Percentiles rank a stretch among this genome's conserved stretches.
phyloP scores from a whole-genome alignment of 2,888 invertebrate genomes.

The Petrolisthes cinctipes region DNA sequence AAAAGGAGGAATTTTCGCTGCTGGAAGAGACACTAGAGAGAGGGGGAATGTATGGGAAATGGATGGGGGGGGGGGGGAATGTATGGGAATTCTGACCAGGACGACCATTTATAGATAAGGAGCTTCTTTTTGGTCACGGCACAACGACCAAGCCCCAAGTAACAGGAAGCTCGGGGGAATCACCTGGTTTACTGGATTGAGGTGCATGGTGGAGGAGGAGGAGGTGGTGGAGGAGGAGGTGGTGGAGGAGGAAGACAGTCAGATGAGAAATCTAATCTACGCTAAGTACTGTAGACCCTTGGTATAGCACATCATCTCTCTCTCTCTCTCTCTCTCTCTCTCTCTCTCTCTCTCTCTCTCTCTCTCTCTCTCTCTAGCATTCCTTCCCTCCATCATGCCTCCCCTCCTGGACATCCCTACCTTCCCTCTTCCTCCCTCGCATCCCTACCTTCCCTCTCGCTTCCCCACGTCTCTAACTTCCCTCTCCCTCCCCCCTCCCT shows the following conservation, averaged over 20 bases:
- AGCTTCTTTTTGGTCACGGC: constrained; percentile 1
- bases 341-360: neutral
- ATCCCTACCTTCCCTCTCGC: neutral
- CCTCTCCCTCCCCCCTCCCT: neutral
- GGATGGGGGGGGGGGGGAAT: neutral
- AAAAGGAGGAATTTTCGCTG: too few relatives aligned
- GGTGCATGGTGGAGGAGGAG: too few relatives aligned
- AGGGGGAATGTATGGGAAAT: neutral
- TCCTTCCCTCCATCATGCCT: too few relatives aligned
- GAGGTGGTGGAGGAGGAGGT: too few relatives aligned
- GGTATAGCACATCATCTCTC: neutral
- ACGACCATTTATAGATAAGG: neutral
- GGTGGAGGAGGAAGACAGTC: too few relatives aligned
- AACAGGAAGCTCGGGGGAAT: constrained; percentile 2
- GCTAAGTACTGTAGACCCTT: too few relatives aligned
- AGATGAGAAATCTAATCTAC: too few relatives aligned
- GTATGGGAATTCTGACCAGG: neutral
- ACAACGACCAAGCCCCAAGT: neutral
- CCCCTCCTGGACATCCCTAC: too few relatives aligned
- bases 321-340: neutral
- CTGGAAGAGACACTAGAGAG: neutral
- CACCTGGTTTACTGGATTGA: neutral
- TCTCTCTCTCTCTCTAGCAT: neutral
- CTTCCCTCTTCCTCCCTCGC: neutral
- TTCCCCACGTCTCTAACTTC: neutral